Evolutionary conservation across 2,113 vertebrate species (phyloP).

Genomic region (Grallaria varia): DNA sequence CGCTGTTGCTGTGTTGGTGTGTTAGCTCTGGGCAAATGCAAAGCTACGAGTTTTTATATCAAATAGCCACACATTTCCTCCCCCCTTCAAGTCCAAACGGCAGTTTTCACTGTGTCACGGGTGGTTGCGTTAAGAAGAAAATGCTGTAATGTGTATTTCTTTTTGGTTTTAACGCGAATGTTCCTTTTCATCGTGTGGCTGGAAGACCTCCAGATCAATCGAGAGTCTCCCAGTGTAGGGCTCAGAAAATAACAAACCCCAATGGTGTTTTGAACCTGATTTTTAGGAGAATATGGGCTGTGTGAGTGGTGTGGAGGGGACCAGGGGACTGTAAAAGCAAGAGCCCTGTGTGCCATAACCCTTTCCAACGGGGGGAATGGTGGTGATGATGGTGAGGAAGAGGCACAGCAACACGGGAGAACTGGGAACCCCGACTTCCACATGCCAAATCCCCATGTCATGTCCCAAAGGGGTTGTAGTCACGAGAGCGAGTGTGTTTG

Average conservation of each 20-base stretch:
- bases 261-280: accelerated
- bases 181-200: neutral
- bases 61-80: neutral
- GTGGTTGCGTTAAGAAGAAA: neutral
- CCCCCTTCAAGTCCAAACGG: neutral
- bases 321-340: neutral
- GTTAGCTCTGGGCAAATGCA: neutral
- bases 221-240: neutral
- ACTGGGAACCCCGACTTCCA: accelerated
- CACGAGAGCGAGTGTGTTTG: neutral
- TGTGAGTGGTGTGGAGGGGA: neutral
- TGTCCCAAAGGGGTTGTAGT: accelerated
- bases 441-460: neutral
- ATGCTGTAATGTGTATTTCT: neutral
- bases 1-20: neutral
- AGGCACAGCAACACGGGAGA: neutral
- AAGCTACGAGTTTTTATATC: neutral
- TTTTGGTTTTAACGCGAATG: neutral
- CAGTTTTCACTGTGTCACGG: neutral
- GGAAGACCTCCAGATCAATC: neutral
- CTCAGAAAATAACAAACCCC: neutral
- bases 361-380: neutral
- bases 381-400: no score
- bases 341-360: accelerated
- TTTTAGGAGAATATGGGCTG: accelerated